These are phyloP conservation scores for Dicerorhinus sumatrensis DNA, from an alignment of 2,113 vertebrate genomes.

Conservation along the genomic window DNA sequence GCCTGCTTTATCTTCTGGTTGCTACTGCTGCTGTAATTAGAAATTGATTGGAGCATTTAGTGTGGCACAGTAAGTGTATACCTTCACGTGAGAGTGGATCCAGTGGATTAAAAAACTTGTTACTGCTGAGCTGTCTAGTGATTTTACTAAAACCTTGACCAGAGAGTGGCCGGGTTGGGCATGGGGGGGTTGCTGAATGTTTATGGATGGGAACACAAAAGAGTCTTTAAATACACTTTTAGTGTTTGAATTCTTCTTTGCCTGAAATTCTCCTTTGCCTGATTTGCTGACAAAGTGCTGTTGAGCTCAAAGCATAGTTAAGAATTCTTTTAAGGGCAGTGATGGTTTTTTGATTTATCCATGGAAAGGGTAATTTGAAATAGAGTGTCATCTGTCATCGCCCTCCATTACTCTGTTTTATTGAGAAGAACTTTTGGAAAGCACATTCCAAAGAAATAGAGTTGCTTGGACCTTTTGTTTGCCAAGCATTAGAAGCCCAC, in stretches of 20 bases:
- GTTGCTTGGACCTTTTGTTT: not conserved
- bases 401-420: not conserved
- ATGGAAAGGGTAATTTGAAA: not conserved
- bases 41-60: constrained; percentile 22
- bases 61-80: not conserved
- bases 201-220: not conserved
- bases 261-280: not conserved
- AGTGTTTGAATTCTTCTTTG: constrained; percentile 6
- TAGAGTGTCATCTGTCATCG: not conserved
- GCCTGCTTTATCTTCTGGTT: constrained; percentile 43
- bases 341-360: not conserved
- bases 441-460: constrained; percentile 1
- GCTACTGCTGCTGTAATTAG: constrained; percentile 56
- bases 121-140: constrained; percentile 22
- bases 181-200: not conserved
- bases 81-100: constrained; percentile 55
- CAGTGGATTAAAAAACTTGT: constrained; percentile 39
- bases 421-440: constrained; percentile 35
- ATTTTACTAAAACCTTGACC: constrained; percentile 1
- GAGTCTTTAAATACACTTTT: not conserved
- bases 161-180: not conserved
- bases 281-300: not conserved
- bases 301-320: not conserved
- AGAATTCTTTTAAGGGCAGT: not conserved
- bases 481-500: not conserved